phyloP scores from a whole-genome alignment of 2,113 vertebrate species.

The Engystomops pustulosus region DNA sequence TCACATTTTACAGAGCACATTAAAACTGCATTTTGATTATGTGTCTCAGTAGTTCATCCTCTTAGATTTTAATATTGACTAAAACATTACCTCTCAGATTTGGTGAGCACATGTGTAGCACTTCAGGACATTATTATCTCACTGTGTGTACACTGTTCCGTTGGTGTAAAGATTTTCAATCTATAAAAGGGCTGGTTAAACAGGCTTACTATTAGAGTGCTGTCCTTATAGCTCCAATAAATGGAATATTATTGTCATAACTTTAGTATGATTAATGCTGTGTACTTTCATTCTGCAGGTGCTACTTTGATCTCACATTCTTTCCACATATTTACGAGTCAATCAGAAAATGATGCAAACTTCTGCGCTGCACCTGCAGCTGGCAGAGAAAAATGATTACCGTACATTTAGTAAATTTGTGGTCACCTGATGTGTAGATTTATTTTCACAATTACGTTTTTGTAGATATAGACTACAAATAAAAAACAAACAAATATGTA shows the following conservation, averaged over 20 bases:
- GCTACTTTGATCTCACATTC: slow-evolving; percentile 58
- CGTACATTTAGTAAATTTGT: slow-evolving; percentile 48
- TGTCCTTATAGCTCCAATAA: slow-evolving; percentile 67
- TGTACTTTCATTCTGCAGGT: slow-evolving; percentile 58
- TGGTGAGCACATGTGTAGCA: background rate
- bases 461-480: background rate
- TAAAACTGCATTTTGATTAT: slow-evolving; percentile 36
- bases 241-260: slow-evolving; percentile 54
- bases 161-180: slow-evolving; percentile 75
- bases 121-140: slow-evolving; percentile 23
- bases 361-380: slow-evolving; percentile 45
- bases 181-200: slow-evolving; percentile 73
- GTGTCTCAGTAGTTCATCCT: background rate
- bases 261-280: slow-evolving; percentile 55
- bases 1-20: slow-evolving; percentile 19
- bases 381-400: slow-evolving; percentile 45
- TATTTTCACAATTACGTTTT: slow-evolving; percentile 40
- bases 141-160: slow-evolving; percentile 59
- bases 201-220: slow-evolving; percentile 76
- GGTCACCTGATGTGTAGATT: slow-evolving; percentile 22
- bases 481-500: background rate
- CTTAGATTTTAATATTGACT: slow-evolving; percentile 28
- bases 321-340: slow-evolving; percentile 59
- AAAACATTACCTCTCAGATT: background rate
- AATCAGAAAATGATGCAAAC: slow-evolving; percentile 58